phyloP scores from a whole-genome alignment of 2,113 vertebrate species.

The Pollimyrus isidori region DNA sequence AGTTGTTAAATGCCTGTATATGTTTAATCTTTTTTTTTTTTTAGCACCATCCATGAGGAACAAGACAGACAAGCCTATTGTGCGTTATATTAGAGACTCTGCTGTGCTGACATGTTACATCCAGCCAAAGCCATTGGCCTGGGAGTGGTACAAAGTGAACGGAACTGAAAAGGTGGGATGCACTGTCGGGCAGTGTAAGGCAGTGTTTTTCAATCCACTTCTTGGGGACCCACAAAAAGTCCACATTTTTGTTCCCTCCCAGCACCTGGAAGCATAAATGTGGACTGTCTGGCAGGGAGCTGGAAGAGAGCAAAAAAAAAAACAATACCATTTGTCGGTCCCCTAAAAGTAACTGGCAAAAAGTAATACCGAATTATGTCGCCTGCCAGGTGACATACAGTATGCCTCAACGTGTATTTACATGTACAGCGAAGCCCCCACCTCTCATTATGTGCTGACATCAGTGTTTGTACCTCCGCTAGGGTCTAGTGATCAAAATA shows the following conservation, averaged over 20 bases:
- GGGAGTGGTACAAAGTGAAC: constrained; percentile 56
- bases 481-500: neutral
- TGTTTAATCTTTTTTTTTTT: neutral
- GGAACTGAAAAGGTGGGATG: constrained; percentile 49
- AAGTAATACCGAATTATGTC: neutral
- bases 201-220: neutral
- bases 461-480: neutral
- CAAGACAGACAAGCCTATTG: constrained; percentile 50
- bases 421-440: neutral
- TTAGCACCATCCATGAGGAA: constrained; percentile 49
- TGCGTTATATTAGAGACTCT: constrained; percentile 54
- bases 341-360: neutral
- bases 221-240: neutral
- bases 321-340: neutral
- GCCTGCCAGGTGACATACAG: neutral
- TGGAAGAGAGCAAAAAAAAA: neutral
- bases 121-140: constrained; percentile 40
- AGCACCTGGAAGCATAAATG: neutral
- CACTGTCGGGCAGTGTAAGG: neutral
- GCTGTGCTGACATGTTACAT: constrained; percentile 47
- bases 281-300: neutral
- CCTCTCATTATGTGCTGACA: neutral
- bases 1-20: neutral
- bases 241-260: neutral
- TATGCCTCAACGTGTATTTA: neutral